Evolutionary conservation across 2,888 invertebrate species (phyloP).

Genomic region (Ophion obscuratus): DNA sequence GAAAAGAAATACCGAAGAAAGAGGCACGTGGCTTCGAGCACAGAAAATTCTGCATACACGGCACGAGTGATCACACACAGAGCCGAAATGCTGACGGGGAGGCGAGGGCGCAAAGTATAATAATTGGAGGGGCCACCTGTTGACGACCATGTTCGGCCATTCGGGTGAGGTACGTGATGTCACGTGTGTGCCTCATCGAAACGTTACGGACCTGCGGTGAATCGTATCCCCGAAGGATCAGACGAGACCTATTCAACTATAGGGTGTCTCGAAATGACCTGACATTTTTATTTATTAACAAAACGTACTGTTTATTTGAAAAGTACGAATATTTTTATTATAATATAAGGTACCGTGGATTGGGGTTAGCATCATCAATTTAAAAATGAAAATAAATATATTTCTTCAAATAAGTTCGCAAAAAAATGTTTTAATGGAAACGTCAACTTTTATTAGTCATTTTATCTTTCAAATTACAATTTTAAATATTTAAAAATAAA

Average conservation of each 20-base stretch:
- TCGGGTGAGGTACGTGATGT: conserved; percentile 74
- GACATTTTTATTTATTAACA: not conserved
- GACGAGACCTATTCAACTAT: conserved; percentile 6
- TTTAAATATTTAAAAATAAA: too few species aligned
- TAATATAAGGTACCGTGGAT: too few species aligned
- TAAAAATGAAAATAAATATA: too few species aligned
- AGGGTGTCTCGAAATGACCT: too few species aligned
- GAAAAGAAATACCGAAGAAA: not conserved
- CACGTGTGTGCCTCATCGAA: conserved; percentile 72
- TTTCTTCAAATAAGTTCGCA: too few species aligned
- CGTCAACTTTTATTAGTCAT: too few species aligned
- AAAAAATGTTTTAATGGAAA: too few species aligned
- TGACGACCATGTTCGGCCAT: conserved; percentile 67
- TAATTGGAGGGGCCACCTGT: conserved; percentile 70
- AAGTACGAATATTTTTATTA: too few species aligned
- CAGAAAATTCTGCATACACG: not conserved
- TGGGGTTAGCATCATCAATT: too few species aligned
- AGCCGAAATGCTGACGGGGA: conserved; percentile 48
- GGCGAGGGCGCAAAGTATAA: conserved; percentile 55
- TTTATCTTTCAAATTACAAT: too few species aligned
- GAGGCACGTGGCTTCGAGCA: not conserved
- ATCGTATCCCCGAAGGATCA: conserved; percentile 68
- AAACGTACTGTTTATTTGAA: too few species aligned
- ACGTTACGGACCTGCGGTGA: conserved; percentile 70
- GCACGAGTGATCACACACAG: conserved; percentile 34